These are phyloP conservation scores for Scalopus aquaticus DNA, from an alignment of 2,113 vertebrate genomes.

Conservation along the genomic window DNA sequence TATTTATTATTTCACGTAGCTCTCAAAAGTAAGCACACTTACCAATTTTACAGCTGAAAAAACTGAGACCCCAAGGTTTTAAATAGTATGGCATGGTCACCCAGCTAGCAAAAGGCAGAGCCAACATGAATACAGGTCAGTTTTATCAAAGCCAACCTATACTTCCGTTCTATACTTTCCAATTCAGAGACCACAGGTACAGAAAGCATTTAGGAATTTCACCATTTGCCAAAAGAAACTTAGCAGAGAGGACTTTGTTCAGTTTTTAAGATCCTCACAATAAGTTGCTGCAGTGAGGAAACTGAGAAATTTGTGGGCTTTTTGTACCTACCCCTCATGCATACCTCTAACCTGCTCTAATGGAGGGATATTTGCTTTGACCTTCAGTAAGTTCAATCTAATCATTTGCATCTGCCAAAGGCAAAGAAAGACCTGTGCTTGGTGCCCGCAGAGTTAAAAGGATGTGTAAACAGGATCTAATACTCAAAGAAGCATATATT, in stretches of 20 bases:
- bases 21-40: constrained; percentile 4
- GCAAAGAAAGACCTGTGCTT: not conserved
- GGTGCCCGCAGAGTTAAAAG: not conserved
- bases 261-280: not conserved
- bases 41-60: not conserved
- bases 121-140: not conserved
- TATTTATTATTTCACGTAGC: not conserved
- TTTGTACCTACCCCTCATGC: not conserved
- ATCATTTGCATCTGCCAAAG: not conserved
- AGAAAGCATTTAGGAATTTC: not conserved
- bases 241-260: not conserved
- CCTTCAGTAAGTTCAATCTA: not conserved
- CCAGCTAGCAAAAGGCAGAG: not conserved
- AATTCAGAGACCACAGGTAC: not conserved
- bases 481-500: not conserved
- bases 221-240: not conserved
- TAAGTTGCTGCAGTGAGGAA: not conserved
- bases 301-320: not conserved
- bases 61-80: not conserved
- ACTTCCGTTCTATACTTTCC: not conserved
- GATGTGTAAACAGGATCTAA: not conserved
- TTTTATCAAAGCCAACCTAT: not conserved
- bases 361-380: not conserved
- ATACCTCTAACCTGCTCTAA: not conserved
- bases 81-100: not conserved